Evolutionary conservation across 2,797 vertebrate species (phyloP).

Genomic region (Acrossocheilus fasciatus): DNA sequence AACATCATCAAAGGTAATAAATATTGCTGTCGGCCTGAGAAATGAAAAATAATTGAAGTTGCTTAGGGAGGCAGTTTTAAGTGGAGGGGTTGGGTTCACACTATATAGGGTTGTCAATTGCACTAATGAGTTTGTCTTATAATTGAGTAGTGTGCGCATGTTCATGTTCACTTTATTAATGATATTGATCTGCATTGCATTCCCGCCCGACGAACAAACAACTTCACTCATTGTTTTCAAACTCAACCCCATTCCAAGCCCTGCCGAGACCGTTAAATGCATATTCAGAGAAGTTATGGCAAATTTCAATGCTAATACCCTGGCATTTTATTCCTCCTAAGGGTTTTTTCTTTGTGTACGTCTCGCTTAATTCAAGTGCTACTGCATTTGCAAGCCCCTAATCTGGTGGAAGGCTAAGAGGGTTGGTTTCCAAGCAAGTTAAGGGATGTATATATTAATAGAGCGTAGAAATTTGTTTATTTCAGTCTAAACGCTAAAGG

Average conservation of each 20-base stretch:
- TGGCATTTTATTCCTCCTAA: conserved; percentile 26
- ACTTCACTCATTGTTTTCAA: conserved; percentile 8
- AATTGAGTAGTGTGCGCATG: conserved; percentile 69
- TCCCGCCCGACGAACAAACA: not conserved
- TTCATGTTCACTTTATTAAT: conserved; percentile 2
- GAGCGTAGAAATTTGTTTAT: conserved; percentile 76
- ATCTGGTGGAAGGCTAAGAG: conserved; percentile 72
- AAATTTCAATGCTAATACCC: conserved; percentile 15
- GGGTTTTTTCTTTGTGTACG: conserved; percentile 48
- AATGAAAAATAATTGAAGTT: conserved; percentile 75
- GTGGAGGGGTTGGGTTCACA: conserved; percentile 70
- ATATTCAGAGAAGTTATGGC: conserved; percentile 63
- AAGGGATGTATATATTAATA: conserved; percentile 75
- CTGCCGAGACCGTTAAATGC: conserved; percentile 6
- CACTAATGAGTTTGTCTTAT: conserved; percentile 78
- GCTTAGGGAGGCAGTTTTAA: conserved; percentile 77
- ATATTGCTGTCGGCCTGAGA: conserved; percentile 76
- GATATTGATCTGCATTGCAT: conserved; percentile 30
- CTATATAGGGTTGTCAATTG: conserved; percentile 76
- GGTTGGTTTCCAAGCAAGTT: conserved; percentile 73
- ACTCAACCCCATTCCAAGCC: not conserved
- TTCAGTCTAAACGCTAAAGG: conserved; percentile 77
- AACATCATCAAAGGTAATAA: conserved; percentile 90
- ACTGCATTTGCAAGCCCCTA: conserved; percentile 76
- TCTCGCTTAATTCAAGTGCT: conserved; percentile 71